Percentiles rank a stretch among this genome's conserved stretches.
Conservation (phyloP, 2,888 invertebrate species). For the Aleiodes leptofemur region DNA sequence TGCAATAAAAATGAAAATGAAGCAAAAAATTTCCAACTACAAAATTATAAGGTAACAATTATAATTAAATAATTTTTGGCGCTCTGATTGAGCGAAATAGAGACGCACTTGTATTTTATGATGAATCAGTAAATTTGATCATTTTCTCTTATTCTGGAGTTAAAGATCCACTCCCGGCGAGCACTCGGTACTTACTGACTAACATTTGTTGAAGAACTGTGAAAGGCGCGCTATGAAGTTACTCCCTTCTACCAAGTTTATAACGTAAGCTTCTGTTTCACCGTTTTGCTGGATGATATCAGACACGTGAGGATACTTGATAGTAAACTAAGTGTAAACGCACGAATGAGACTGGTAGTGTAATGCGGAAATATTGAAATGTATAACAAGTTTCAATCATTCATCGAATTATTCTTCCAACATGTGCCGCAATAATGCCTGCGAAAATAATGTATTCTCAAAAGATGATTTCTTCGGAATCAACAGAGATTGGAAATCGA, state of each 20-base stretch:
- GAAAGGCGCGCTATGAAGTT: conserved; percentile 27
- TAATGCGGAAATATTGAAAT: conserved; percentile 7
- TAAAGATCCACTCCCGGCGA: conserved; percentile 38
- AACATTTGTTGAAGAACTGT: conserved; percentile 27
- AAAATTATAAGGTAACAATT: conserved; percentile 39
- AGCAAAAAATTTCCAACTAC: conserved; percentile 45
- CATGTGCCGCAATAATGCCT: no score
- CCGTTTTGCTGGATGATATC: conserved; percentile 26
- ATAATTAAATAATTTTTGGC: background rate
- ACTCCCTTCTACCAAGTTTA: conserved; percentile 40
- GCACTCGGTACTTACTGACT: conserved; percentile 42
- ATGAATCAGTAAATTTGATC: background rate
- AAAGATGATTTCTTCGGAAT: background rate
- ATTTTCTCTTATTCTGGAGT: background rate
- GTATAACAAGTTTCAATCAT: background rate
- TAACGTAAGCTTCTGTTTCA: background rate
- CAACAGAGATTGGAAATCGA: conserved; percentile 20
- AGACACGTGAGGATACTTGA: conserved; percentile 35
- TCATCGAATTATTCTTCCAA: no score
- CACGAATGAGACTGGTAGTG: background rate
- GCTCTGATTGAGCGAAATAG: no score
- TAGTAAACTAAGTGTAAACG: conserved; percentile 34
- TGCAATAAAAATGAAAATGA: conserved; percentile 53
- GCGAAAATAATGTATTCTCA: no score
- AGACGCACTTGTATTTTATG: background rate